Base-by-base conservation (phyloP, 1,140 invertebrate species). In the Hetaerina americana region DNA sequence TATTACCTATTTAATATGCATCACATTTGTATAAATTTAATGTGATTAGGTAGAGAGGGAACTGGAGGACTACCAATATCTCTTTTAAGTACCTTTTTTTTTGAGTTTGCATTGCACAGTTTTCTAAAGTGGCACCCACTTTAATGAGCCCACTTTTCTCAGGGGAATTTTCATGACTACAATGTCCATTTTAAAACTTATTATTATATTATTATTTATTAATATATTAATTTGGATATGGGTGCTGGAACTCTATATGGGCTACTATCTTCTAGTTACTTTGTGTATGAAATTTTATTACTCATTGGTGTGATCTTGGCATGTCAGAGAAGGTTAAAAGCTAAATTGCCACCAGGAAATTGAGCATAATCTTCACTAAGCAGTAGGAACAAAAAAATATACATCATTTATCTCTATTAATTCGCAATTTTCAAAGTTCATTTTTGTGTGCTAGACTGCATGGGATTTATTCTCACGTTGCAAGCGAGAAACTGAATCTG, bases 151-250 rank as follows among this genome's bases (percentile, higher is more conserved):
- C 40, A 57, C 15, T 18, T 57, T n/a, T 57, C n/a, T n/a, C n/a
- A 57, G 40, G 22, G 40, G 40, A 57, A 57, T 12, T 57, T 57
- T 57, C 40, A 57, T 57, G 22, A 57, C 40, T 57, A n/a, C 40
- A 57, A 57, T 57, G 40, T 57, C 40, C 40, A 57, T 57, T 57
- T 57, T 57, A 57, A 57, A 57, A 57, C 40, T n/a, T n/a, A 57
- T 57, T 57, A 57, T 57, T 57, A 57, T 57, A 57, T 57, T 57
- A 57, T 57, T 57, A 57, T 57, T 57, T 57, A 57, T 57, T 57
- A 57, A 57, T 57, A 57, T 57, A 57, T 57, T 57, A 57, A 57
- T 57, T 57, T 57, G 40, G 40, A 57, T 57, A 57, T 57, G 40
- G 40, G 40, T 57, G 40, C 40, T 57, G 40, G 40, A 57, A 57